Percentiles rank a stretch among this genome's conserved stretches.
Evolutionary conservation across 1,140 invertebrate genomes (phyloP).

Genomic region (Venustaconcha ellipsiformis): DNA sequence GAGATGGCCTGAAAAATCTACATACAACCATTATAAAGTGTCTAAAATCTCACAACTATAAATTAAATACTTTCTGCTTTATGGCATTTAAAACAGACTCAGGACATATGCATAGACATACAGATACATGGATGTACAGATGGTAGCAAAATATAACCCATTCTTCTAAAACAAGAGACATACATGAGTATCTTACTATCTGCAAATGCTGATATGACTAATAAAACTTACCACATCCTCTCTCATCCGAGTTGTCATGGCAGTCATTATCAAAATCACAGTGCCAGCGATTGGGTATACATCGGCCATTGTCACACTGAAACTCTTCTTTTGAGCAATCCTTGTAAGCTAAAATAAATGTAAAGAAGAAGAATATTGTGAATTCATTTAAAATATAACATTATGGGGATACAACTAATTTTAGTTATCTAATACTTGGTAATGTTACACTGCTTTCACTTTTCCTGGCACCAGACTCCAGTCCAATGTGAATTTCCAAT

Average conservation of each 20-base stretch:
- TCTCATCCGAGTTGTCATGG: conserved; percentile 77
- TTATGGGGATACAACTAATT: no score
- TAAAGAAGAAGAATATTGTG: no score
- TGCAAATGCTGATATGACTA: not conserved
- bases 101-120: not conserved
- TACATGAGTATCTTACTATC: not conserved
- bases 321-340: conserved; percentile 6
- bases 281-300: conserved; percentile 96
- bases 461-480: no score
- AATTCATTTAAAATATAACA: no score
- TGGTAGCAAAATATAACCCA: not conserved
- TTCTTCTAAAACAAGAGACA: not conserved
- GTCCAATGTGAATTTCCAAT: no score
- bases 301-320: conserved; percentile 74
- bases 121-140: not conserved
- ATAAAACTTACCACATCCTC: conserved; percentile 46
- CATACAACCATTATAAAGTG: no score
- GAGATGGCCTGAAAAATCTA: no score
- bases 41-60: not conserved
- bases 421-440: no score
- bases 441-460: no score
- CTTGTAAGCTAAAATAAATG: not conserved
- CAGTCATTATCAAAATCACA: conserved; percentile 98
- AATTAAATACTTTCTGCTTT: no score
- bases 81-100: no score